Conservation (phyloP, 1,140 invertebrate species). For the Brachionus angularis region DNA sequence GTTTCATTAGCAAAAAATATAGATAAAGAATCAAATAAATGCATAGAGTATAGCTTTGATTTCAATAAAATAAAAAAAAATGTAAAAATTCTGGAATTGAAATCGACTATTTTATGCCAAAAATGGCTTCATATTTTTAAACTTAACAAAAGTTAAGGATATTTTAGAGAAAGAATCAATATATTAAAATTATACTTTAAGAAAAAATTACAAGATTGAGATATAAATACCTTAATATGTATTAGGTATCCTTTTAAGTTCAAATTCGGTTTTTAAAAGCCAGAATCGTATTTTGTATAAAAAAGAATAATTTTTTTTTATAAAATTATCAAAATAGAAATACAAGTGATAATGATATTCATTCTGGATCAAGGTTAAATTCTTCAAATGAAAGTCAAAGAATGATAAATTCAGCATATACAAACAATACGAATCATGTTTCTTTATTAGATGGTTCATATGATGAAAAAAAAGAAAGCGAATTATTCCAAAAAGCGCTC, state of each 20-base stretch:
- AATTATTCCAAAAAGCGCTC: conserved; percentile 55
- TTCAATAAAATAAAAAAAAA: conserved; percentile 2
- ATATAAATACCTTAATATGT: too few relatives aligned
- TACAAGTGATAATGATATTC: background rate
- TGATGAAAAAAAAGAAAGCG: conserved; percentile 54
- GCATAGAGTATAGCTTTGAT: background rate
- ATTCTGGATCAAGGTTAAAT: too few relatives aligned
- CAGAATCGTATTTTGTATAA: too few relatives aligned
- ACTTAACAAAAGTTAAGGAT: background rate
- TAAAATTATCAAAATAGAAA: too few relatives aligned
- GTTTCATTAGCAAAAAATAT: conserved; percentile 50
- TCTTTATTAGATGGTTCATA: conserved; percentile 50
- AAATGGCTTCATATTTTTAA: background rate
- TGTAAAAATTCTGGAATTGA: background rate
- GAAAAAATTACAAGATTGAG: too few relatives aligned
- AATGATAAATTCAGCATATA: background rate
- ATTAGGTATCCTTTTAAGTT: too few relatives aligned
- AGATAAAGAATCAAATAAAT: background rate
- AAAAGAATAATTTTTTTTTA: too few relatives aligned
- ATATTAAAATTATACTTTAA: too few relatives aligned
- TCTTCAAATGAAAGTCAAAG: too few relatives aligned
- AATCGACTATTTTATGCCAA: background rate
- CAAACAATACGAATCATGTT: background rate
- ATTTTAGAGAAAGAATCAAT: too few relatives aligned
- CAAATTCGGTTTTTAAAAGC: too few relatives aligned